These are phyloP conservation scores for Andinoacara biseriatus DNA, from an alignment of 2,113 vertebrate genomes.

Conservation along the genomic window DNA sequence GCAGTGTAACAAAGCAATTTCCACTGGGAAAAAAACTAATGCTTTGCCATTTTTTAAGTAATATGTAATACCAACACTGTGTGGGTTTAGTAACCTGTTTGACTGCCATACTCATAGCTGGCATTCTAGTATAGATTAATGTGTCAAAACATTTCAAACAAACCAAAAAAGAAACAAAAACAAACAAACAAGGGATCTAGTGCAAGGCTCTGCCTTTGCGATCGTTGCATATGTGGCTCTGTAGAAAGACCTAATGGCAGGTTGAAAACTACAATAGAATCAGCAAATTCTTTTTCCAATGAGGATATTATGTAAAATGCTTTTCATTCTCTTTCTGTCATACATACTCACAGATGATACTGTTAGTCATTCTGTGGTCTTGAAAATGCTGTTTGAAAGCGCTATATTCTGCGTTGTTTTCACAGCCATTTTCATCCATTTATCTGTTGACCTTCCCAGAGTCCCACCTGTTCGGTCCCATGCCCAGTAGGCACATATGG, in stretches of 20 bases:
- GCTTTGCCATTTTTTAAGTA: background rate
- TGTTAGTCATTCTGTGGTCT: background rate
- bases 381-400: too few relatives aligned
- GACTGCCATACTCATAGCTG: background rate
- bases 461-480: slow-evolving; percentile 82
- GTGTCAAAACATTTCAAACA: background rate
- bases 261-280: background rate
- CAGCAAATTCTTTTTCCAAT: background rate
- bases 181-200: background rate
- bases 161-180: background rate
- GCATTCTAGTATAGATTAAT: background rate
- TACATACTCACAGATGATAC: too few relatives aligned
- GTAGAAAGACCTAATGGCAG: slow-evolving; percentile 2
- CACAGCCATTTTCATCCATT: background rate
- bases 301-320: background rate
- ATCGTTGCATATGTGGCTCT: background rate
- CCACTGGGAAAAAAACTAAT: too few relatives aligned
- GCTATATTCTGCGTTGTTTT: background rate
- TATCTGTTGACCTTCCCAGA: slow-evolving; percentile 73
- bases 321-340: background rate
- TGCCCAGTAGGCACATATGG: slow-evolving; percentile 87
- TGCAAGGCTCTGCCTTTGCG: background rate
- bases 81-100: background rate
- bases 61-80: background rate
- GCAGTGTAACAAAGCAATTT: too few relatives aligned